Conservation (phyloP, 2,797 vertebrate genomes). For the Sebastes cheni region DNA sequence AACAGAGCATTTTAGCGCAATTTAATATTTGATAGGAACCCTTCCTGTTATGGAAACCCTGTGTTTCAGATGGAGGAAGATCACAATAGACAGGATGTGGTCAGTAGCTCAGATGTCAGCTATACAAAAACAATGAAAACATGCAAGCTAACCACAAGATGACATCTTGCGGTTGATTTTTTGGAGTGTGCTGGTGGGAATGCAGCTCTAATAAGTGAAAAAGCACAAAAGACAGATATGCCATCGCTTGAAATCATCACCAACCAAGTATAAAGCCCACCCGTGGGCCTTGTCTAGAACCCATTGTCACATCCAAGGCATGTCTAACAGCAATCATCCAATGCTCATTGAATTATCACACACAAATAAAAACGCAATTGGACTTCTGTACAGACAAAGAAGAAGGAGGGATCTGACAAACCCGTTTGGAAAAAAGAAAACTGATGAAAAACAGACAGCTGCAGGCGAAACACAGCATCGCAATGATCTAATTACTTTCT, state of each 20-base stretch:
- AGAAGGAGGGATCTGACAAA: conserved; percentile 44
- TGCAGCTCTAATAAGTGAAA: neutral
- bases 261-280: neutral
- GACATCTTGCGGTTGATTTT: neutral
- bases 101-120: conserved; percentile 1
- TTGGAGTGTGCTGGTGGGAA: neutral
- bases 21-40: conserved; percentile 68
- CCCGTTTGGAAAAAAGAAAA: conserved; percentile 40
- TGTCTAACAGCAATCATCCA: conserved; percentile 21
- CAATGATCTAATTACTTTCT: conserved; percentile 80
- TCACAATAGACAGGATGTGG: neutral
- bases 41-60: conserved; percentile 61
- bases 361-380: conserved; percentile 49
- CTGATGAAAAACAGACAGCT: conserved; percentile 68
- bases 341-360: conserved; percentile 24
- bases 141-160: neutral
- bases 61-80: conserved; percentile 24
- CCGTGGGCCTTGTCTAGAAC: neutral
- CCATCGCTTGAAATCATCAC: neutral
- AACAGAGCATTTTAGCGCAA: conserved; percentile 56
- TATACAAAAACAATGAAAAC: conserved; percentile 11
- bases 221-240: neutral
- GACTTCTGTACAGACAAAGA: conserved; percentile 10
- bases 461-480: conserved; percentile 66
- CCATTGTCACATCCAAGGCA: neutral